Evolutionary conservation across 1,140 invertebrate species (phyloP).

Genomic region (Cyclargus thomasi): DNA sequence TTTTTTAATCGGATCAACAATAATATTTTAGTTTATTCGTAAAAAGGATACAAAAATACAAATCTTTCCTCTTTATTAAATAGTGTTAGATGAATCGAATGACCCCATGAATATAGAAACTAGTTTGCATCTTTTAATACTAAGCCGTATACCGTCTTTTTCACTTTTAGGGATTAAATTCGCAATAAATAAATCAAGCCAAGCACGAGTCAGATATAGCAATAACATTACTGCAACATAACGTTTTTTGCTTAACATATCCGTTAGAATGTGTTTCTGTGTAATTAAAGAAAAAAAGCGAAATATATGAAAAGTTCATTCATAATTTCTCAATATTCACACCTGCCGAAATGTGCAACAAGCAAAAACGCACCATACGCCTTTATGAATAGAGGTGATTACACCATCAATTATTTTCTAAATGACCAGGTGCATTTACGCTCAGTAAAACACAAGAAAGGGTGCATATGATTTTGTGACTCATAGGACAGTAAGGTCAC

Average conservation of each 20-base stretch:
- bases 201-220: too few relatives aligned
- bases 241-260: too few relatives aligned
- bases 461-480: slow-evolving; percentile 30
- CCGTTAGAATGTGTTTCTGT: neutral
- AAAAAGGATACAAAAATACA: too few relatives aligned
- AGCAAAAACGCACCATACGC: neutral
- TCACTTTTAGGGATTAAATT: too few relatives aligned
- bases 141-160: too few relatives aligned
- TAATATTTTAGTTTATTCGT: too few relatives aligned
- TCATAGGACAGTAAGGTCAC: slow-evolving; percentile 31
- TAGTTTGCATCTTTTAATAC: too few relatives aligned
- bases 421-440: slow-evolving; percentile 34
- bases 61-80: too few relatives aligned
- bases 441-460: slow-evolving; percentile 28
- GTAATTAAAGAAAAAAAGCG: neutral
- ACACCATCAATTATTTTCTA: slow-evolving; percentile 9
- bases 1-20: too few relatives aligned
- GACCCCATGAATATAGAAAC: too few relatives aligned
- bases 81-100: too few relatives aligned
- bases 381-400: neutral
- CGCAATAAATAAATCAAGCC: too few relatives aligned
- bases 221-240: neutral
- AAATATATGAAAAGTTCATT: slow-evolving; percentile 21
- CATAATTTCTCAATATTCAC: slow-evolving; percentile 25
- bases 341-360: slow-evolving; percentile 23